phyloP scores from a whole-genome alignment of 1,140 invertebrate genomes.

The Papilio glaucus region DNA sequence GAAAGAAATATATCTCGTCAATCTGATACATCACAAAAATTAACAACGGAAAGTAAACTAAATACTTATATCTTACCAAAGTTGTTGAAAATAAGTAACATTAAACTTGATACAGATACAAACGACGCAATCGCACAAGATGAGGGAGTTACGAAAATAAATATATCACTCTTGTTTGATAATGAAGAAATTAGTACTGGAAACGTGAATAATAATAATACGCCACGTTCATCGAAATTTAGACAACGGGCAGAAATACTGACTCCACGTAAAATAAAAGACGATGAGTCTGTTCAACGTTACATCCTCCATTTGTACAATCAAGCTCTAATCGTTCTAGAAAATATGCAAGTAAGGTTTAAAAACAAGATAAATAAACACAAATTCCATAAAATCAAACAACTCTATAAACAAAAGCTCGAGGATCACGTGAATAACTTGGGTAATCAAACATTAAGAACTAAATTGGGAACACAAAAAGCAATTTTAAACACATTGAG shows the following conservation, averaged over 20 bases:
- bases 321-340: constrained; percentile 4
- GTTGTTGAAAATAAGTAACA: background rate
- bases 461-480: constrained; percentile 49
- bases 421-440: constrained; percentile 45
- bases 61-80: background rate
- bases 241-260: constrained; percentile 10
- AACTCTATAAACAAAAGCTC: constrained; percentile 49
- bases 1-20: background rate
- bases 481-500: constrained; percentile 57
- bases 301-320: constrained; percentile 18
- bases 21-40: background rate
- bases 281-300: constrained; percentile 13
- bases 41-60: background rate
- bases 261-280: constrained; percentile 21
- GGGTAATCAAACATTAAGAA: constrained; percentile 51
- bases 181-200: background rate
- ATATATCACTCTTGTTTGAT: background rate
- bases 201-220: background rate
- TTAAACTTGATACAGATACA: background rate
- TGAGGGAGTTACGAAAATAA: background rate
- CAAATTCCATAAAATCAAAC: constrained; percentile 26
- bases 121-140: background rate
- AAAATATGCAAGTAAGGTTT: background rate
- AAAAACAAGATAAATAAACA: constrained; percentile 21
- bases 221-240: background rate